Evolutionary conservation across 64 coral and sea anemone species (phyloP).

Genomic region (Dendronephthya gigantea): DNA sequence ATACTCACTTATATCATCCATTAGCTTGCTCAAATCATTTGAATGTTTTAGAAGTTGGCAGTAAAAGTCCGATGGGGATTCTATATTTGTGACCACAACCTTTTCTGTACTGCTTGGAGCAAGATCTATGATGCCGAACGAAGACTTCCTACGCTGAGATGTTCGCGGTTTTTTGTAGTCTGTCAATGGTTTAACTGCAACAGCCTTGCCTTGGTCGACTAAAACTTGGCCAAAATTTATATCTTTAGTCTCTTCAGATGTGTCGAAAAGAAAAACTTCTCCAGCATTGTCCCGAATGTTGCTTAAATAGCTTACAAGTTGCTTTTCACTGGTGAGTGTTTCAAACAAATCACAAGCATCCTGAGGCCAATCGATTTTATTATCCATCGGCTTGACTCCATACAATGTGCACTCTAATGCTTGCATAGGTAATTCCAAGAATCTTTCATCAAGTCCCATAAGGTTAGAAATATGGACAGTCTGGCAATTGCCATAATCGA

Average conservation of each 20-base stretch:
- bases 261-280: slow-evolving; percentile 73
- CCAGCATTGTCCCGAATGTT: slow-evolving; percentile 26
- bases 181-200: not conserved
- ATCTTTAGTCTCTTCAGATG: slow-evolving; percentile 63
- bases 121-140: slow-evolving; percentile 21
- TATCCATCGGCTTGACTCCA: slow-evolving; percentile 48
- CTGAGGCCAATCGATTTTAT: slow-evolving; percentile 43
- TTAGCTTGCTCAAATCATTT: slow-evolving; percentile 49
- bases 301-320: slow-evolving; percentile 56
- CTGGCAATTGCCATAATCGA: slow-evolving; percentile 81
- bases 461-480: slow-evolving; percentile 57
- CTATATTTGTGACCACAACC: slow-evolving; percentile 49
- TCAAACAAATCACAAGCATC: slow-evolving; percentile 55
- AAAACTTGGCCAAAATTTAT: not conserved
- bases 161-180: slow-evolving; percentile 20
- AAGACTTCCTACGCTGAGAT: not conserved
- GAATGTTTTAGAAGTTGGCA: slow-evolving; percentile 70
- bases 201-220: not conserved
- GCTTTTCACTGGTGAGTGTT: slow-evolving; percentile 66
- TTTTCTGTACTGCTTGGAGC: slow-evolving; percentile 43
- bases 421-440: slow-evolving; percentile 48
- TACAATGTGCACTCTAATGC: slow-evolving; percentile 49
- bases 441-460: slow-evolving; percentile 52
- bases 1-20: slow-evolving; percentile 49
- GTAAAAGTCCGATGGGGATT: slow-evolving; percentile 69